phyloP scores from a whole-genome alignment of 2,888 invertebrate genomes.

The Idaea dimidiata region DNA sequence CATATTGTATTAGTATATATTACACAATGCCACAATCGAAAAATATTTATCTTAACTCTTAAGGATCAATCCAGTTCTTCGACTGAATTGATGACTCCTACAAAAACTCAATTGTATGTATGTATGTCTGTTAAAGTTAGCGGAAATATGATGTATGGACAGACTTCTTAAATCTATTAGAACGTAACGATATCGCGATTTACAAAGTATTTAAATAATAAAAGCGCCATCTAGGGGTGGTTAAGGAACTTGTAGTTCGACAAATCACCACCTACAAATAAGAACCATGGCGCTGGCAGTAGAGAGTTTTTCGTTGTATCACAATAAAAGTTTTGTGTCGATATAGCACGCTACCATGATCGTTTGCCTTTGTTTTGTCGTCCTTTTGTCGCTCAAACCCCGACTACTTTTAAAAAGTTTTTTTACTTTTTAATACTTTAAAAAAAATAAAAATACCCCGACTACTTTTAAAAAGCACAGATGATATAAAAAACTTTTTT shows the following conservation, averaged over 20 bases:
- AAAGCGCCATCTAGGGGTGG: not conserved
- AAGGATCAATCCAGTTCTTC: conserved; percentile 2
- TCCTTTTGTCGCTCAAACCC: no score
- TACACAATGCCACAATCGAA: no score
- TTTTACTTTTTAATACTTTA: no score
- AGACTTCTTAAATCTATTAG: not conserved
- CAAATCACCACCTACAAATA: not conserved
- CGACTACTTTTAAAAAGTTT: no score
- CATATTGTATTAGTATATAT: no score
- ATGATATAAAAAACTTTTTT: no score
- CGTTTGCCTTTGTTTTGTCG: no score
- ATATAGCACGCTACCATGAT: no score
- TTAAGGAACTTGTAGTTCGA: not conserved
- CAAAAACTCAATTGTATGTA: not conserved
- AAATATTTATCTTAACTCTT: conserved; percentile 21
- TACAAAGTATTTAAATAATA: not conserved
- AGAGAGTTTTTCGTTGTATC: not conserved
- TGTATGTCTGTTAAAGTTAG: not conserved
- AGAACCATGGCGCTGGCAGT: not conserved
- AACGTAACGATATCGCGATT: not conserved
- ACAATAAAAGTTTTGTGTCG: not conserved
- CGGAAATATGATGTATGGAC: not conserved
- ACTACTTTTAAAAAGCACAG: no score
- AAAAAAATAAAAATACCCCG: no score
- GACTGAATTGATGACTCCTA: not conserved